A percentile compares a stretch with the other conserved stretches of the same genome.
Evolutionary conservation across 2,888 invertebrate genomes (phyloP).

Genomic region (Stenurella melanura): DNA sequence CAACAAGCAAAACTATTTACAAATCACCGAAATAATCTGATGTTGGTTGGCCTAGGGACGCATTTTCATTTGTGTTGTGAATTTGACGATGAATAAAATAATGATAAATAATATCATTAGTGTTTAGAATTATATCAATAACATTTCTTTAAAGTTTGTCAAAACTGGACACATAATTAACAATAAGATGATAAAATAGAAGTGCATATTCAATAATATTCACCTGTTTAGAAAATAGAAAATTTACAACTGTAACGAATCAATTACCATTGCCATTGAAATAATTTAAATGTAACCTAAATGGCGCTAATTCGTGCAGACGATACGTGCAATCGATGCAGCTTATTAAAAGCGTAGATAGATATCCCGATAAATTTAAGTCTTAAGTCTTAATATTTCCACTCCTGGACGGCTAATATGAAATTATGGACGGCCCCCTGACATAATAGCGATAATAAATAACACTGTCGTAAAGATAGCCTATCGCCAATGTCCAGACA

Average conservation of each 20-base stretch:
- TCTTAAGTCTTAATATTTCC: slow-evolving; percentile 25
- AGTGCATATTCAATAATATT: no score
- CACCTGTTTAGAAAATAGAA: not conserved
- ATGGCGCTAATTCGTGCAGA: not conserved
- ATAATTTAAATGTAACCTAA: not conserved
- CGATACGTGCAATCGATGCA: no score
- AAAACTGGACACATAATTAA: not conserved
- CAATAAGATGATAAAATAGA: not conserved
- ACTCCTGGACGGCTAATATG: slow-evolving; percentile 23
- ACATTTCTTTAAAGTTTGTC: no score
- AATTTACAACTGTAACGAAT: not conserved
- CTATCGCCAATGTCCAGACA: slow-evolving; percentile 29
- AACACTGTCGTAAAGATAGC: slow-evolving; percentile 32
- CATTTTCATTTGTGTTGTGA: no score
- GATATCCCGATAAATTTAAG: slow-evolving; percentile 13
- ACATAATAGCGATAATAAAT: slow-evolving; percentile 41
- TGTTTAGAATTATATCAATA: no score
- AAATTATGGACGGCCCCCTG: slow-evolving; percentile 30
- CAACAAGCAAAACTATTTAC: no score
- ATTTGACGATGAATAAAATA: no score
- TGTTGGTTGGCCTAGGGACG: no score
- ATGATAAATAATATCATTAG: no score
- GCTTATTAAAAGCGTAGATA: slow-evolving; percentile 9
- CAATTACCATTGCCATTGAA: not conserved
- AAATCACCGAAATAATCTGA: no score